Conservation (phyloP, 2,888 invertebrate genomes). For the Rhyacophila evoluta region DNA sequence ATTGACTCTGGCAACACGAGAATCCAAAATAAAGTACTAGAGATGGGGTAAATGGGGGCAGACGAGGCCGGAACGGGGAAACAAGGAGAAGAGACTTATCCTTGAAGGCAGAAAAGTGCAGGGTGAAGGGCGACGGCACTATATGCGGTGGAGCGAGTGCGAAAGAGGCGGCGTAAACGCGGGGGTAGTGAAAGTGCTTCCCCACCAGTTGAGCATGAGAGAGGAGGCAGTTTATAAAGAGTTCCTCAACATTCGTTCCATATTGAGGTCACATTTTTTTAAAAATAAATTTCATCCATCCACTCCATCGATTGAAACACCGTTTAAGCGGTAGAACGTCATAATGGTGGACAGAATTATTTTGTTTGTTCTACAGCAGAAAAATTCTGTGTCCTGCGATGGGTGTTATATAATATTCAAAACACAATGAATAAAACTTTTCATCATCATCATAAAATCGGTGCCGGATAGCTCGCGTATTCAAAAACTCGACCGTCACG, state of each 20-base stretch:
- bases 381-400: no score
- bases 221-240: neutral
- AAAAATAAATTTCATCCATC: neutral
- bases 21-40: slow-evolving; percentile 36
- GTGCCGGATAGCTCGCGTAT: no score
- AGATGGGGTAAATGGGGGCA: slow-evolving; percentile 8
- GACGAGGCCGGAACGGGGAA: slow-evolving; percentile 55
- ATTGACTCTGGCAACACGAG: slow-evolving; percentile 39
- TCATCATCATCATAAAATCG: no score
- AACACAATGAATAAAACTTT: no score
- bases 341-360: no score
- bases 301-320: no score
- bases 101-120: slow-evolving; percentile 56
- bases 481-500: no score
- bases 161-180: slow-evolving; percentile 49
- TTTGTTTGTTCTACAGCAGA: no score
- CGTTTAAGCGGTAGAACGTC: no score
- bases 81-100: slow-evolving; percentile 61
- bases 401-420: no score
- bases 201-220: slow-evolving; percentile 7
- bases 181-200: slow-evolving; percentile 33
- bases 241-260: slow-evolving; percentile 7
- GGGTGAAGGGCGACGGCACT: slow-evolving; percentile 55
- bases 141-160: slow-evolving; percentile 42
- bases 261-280: neutral